Conservation (phyloP, 2,797 vertebrate genomes). For the Harpagifer antarcticus region DNA sequence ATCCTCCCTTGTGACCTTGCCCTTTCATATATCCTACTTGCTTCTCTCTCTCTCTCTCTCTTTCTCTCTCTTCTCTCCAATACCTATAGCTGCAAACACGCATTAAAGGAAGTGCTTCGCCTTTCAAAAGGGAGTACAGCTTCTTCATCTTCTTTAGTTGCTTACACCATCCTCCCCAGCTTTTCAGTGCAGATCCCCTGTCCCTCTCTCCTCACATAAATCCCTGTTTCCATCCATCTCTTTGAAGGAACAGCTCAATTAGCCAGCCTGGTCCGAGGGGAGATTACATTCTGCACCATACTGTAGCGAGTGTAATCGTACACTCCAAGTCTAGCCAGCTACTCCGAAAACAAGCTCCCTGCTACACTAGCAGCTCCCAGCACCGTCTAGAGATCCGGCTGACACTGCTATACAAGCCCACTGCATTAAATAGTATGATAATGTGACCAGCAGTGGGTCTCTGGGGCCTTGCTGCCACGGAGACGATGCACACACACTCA, state of each 20-base stretch:
- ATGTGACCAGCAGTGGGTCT: slow-evolving; percentile 72
- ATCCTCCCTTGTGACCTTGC: slow-evolving; percentile 71
- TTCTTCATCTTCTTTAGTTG: slow-evolving; percentile 36
- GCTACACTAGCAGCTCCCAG: slow-evolving; percentile 42
- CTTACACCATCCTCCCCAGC: slow-evolving; percentile 27
- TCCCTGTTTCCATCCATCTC: slow-evolving; percentile 76
- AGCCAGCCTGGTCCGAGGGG: slow-evolving; percentile 63
- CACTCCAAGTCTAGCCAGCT: slow-evolving; percentile 40
- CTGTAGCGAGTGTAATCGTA: slow-evolving; percentile 63
- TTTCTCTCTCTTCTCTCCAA: slow-evolving; percentile 28
- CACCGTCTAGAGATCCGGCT: slow-evolving; percentile 35
- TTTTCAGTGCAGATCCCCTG: slow-evolving; percentile 27
- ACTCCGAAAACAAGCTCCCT: slow-evolving; percentile 50
- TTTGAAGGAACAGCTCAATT: slow-evolving; percentile 82
- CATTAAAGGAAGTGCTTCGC: slow-evolving; percentile 62
- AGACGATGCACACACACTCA: slow-evolving; percentile 34
- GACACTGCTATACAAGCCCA: slow-evolving; percentile 41
- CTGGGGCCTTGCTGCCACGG: slow-evolving; percentile 63
- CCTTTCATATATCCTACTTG: slow-evolving; percentile 46
- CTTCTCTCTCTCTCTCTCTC: slow-evolving; percentile 53
- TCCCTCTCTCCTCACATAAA: slow-evolving; percentile 69
- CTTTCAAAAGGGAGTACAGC: slow-evolving; percentile 68
- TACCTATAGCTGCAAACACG: slow-evolving; percentile 51
- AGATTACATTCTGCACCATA: slow-evolving; percentile 70
- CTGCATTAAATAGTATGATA: slow-evolving; percentile 77